A percentile compares a stretch with the other conserved stretches of the same genome.
Conservation (phyloP, 1,140 invertebrate species). For the Araneus ventricosus region DNA sequence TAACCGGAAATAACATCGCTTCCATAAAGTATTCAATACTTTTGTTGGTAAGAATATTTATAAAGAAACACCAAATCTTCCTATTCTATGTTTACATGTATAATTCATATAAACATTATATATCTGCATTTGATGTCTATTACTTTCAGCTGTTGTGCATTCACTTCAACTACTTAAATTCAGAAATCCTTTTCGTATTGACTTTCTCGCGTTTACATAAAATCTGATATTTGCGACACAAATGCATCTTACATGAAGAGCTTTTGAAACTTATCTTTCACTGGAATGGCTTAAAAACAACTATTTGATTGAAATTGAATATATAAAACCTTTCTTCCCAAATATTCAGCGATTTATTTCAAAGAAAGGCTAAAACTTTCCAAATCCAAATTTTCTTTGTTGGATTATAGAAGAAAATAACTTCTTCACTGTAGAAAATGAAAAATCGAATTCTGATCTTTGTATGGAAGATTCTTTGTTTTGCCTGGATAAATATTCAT, state of each 20-base stretch:
- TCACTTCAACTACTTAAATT: background rate
- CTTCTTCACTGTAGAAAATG: background rate
- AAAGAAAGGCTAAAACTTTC: background rate
- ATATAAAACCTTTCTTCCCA: background rate
- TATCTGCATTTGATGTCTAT: no score
- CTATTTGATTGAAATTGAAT: background rate
- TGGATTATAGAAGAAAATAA: slow-evolving; percentile 1
- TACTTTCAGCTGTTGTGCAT: background rate
- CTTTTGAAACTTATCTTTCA: background rate
- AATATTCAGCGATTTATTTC: background rate
- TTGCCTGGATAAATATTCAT: background rate
- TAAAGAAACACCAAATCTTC: no score
- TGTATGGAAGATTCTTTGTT: background rate
- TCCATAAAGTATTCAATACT: no score
- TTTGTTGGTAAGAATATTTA: no score
- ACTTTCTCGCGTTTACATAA: background rate
- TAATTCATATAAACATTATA: no score
- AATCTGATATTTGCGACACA: background rate
- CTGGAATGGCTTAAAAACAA: background rate
- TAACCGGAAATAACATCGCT: no score
- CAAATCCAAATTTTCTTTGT: slow-evolving; percentile 12
- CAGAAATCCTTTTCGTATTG: background rate
- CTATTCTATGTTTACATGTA: no score
- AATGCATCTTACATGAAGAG: background rate
- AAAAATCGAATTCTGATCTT: background rate